Percentiles rank a stretch among this genome's conserved stretches.
These are phyloP conservation scores for Idaea dimidiata DNA, from an alignment of 2,888 invertebrate genomes.

Conservation along the genomic window DNA sequence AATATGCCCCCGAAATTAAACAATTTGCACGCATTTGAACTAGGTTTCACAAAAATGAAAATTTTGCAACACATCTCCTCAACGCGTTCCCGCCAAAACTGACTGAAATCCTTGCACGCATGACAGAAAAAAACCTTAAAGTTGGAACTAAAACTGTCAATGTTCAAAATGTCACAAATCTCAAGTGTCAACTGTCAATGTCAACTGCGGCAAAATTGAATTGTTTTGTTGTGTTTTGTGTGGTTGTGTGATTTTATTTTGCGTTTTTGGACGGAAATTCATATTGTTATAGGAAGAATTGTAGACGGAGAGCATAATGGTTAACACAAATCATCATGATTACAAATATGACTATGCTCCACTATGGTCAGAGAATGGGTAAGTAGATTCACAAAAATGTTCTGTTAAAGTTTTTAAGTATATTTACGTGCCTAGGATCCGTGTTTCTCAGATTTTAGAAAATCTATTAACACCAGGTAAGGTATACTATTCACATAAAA, in stretches of 20 bases:
- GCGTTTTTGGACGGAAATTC: neutral
- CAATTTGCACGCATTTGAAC: too few species aligned
- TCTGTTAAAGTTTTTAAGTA: neutral
- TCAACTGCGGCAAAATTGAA: neutral
- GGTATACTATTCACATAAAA: too few species aligned
- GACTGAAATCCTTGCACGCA: too few species aligned
- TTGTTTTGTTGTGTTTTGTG: neutral
- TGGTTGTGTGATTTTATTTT: neutral
- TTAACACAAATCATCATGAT: slow-evolving; percentile 30
- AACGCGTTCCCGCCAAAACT: too few species aligned
- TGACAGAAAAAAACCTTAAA: too few species aligned
- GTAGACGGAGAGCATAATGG: slow-evolving; percentile 18
- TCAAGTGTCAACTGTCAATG: neutral
- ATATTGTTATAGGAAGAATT: neutral
- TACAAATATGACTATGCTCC: slow-evolving; percentile 51
- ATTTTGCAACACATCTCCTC: too few species aligned
- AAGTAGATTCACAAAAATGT: slow-evolving; percentile 25
- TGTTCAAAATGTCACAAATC: neutral
- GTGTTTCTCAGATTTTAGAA: neutral
- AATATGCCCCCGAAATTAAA: too few species aligned
- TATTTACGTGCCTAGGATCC: neutral
- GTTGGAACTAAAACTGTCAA: neutral
- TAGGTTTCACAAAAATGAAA: too few species aligned
- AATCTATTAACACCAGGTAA: neutral
- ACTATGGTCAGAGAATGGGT: slow-evolving; percentile 45